Conservation (phyloP, 2,113 vertebrate genomes). For the Leptodactylus fuscus region DNA sequence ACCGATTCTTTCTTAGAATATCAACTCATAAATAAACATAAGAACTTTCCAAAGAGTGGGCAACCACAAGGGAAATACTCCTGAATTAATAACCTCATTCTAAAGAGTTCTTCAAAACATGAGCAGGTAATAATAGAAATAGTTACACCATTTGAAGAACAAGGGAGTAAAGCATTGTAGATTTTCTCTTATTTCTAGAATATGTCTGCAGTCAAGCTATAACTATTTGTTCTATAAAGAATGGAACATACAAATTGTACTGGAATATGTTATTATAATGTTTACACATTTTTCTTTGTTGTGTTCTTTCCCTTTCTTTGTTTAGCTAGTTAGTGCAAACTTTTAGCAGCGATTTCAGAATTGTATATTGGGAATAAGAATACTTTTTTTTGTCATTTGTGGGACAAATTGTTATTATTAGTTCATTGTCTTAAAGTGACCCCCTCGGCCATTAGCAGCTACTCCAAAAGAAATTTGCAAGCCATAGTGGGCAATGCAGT, state of each 20-base stretch:
- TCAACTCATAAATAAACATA: constrained; percentile 59
- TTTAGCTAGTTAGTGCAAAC: not conserved
- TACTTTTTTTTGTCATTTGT: too few relatives aligned
- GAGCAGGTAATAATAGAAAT: constrained; percentile 54
- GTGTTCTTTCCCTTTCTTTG: not conserved
- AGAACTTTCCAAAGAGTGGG: constrained; percentile 43
- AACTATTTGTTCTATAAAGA: not conserved
- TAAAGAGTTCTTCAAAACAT: constrained; percentile 55
- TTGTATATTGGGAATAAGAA: too few relatives aligned
- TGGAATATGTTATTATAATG: constrained; percentile 26
- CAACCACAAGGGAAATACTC: constrained; percentile 55
- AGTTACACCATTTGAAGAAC: constrained; percentile 43
- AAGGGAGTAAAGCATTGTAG: constrained; percentile 35
- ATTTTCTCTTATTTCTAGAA: constrained; percentile 34
- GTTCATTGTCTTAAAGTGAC: too few relatives aligned
- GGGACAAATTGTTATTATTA: too few relatives aligned
- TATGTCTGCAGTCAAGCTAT: not conserved
- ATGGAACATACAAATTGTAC: not conserved
- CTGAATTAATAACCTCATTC: constrained; percentile 55
- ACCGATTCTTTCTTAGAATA: constrained; percentile 39
- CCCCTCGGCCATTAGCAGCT: too few relatives aligned
- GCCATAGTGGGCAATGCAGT: too few relatives aligned
- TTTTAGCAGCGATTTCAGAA: too few relatives aligned
- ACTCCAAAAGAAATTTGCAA: too few relatives aligned
- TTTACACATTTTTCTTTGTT: not conserved